These are phyloP conservation scores for Jordanella pulchra DNA, from an alignment of 2,797 vertebrate species.

Conservation along the genomic window DNA sequence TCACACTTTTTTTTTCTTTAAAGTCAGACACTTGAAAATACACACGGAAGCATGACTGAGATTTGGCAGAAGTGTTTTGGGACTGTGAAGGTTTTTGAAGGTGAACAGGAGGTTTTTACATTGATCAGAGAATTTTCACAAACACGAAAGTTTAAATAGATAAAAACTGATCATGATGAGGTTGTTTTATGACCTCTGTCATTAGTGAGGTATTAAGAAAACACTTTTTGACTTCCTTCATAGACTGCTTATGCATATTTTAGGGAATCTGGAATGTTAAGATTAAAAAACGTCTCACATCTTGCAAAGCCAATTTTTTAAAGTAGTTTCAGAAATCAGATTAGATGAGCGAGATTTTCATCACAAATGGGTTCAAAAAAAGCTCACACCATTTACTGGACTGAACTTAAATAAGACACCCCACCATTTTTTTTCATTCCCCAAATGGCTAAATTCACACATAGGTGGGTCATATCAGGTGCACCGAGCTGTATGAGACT, in stretches of 20 bases:
- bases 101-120: not conserved
- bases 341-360: not conserved
- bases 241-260: not conserved
- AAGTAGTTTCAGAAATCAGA: not conserved
- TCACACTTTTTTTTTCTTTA: constrained; percentile 28
- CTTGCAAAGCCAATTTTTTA: not conserved
- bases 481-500: too few relatives aligned
- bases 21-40: constrained; percentile 14
- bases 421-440: not conserved
- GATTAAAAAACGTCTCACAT: not conserved
- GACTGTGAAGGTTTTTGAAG: constrained; percentile 5
- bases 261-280: not conserved
- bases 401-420: not conserved
- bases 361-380: not conserved
- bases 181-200: not conserved
- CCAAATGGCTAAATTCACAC: not conserved
- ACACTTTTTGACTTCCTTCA: not conserved
- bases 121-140: not conserved
- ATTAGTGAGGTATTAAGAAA: not conserved
- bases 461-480: not conserved
- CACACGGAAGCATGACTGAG: constrained; percentile 14
- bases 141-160: not conserved
- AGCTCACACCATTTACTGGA: too few relatives aligned
- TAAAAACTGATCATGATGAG: not conserved
- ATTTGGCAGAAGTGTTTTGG: constrained; percentile 26